These are phyloP conservation scores for Podarcis siculus DNA, from an alignment of 2,797 vertebrate species.

Conservation along the genomic window DNA sequence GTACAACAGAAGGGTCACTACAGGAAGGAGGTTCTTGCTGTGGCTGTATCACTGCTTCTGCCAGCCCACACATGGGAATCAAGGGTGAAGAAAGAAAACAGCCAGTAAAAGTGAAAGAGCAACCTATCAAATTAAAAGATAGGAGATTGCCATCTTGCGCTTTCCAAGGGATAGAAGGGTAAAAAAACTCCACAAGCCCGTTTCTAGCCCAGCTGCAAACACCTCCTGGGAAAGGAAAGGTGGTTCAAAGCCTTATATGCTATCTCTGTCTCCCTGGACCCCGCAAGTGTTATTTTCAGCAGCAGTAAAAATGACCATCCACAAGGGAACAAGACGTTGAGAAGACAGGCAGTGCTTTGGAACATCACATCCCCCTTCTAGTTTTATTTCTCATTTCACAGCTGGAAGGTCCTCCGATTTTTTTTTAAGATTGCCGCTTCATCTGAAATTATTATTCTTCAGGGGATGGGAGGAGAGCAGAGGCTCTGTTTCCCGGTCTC, in stretches of 20 bases:
- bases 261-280: background rate
- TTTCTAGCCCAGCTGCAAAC: slow-evolving; percentile 42
- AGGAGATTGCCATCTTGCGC: slow-evolving; percentile 40
- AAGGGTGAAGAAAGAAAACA: slow-evolving; percentile 15
- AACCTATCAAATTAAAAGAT: slow-evolving; percentile 41
- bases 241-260: slow-evolving; percentile 41
- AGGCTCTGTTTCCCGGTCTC: slow-evolving; percentile 30
- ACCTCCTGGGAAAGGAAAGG: slow-evolving; percentile 27
- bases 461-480: background rate
- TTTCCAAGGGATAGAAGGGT: slow-evolving; percentile 42
- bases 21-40: background rate
- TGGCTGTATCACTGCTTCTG: slow-evolving; percentile 11
- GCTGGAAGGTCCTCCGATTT: slow-evolving; percentile 40
- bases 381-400: slow-evolving; percentile 36
- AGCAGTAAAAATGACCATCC: slow-evolving; percentile 48
- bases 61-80: slow-evolving; percentile 27
- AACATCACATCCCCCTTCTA: slow-evolving; percentile 27
- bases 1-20: slow-evolving; percentile 24
- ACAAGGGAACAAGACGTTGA: slow-evolving; percentile 24
- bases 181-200: slow-evolving; percentile 38
- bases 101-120: slow-evolving; percentile 45
- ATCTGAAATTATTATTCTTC: slow-evolving; percentile 40
- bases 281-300: slow-evolving; percentile 45
- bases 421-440: slow-evolving; percentile 10
- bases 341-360: slow-evolving; percentile 38